Percentiles rank a stretch among this genome's conserved stretches.
These are phyloP conservation scores for Brachionichthys hirsutus DNA, from an alignment of 2,113 vertebrate species.

Conservation along the genomic window DNA sequence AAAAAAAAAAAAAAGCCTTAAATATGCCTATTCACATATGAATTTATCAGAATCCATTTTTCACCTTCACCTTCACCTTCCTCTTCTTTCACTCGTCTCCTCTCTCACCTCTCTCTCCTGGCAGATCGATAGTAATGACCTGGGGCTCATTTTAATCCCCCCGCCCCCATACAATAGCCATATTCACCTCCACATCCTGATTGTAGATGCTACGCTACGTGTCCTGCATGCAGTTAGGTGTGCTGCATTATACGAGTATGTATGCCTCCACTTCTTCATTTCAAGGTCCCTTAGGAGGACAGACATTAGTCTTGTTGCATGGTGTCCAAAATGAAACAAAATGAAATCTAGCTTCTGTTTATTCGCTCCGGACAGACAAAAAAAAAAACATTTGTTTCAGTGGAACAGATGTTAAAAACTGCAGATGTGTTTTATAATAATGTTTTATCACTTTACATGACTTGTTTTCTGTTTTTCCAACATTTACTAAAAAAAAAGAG, in stretches of 20 bases:
- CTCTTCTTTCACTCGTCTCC: slow-evolving; percentile 11
- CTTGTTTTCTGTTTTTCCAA: not conserved
- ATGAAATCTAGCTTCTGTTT: not conserved
- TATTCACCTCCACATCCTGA: slow-evolving; percentile 58
- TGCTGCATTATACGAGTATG: slow-evolving; percentile 24
- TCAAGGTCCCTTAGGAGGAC: slow-evolving; percentile 25
- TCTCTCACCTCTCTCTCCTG: slow-evolving; percentile 8
- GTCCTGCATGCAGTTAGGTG: slow-evolving; percentile 35
- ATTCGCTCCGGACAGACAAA: too few relatives aligned
- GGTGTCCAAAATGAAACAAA: not conserved
- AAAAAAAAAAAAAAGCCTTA: too few relatives aligned
- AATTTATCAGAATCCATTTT: slow-evolving; percentile 22
- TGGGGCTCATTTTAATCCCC: slow-evolving; percentile 70
- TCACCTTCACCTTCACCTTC: slow-evolving; percentile 17
- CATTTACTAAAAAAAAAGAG: not conserved
- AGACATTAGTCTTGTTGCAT: slow-evolving; percentile 16
- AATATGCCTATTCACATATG: too few relatives aligned
- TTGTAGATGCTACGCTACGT: slow-evolving; percentile 50
- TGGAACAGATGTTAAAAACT: not conserved
- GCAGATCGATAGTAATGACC: slow-evolving; percentile 72
- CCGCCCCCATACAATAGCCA: slow-evolving; percentile 57
- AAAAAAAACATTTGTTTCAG: not conserved
- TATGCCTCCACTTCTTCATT: slow-evolving; percentile 1
- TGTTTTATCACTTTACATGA: not conserved
- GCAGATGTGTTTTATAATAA: not conserved